These are phyloP conservation scores for Hyphantria cunea DNA, from an alignment of 1,140 invertebrate genomes.

Conservation along the genomic window DNA sequence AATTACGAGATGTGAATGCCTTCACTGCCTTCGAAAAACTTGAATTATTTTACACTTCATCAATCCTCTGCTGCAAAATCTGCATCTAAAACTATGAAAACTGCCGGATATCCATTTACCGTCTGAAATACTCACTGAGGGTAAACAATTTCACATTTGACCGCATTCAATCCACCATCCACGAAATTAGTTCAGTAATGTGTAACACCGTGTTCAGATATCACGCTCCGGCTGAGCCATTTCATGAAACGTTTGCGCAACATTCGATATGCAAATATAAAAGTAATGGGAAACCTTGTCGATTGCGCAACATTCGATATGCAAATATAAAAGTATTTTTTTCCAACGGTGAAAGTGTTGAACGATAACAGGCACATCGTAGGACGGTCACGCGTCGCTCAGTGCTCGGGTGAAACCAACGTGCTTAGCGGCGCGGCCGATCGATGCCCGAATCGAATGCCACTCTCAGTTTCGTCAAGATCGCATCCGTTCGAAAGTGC, in stretches of 20 bases:
- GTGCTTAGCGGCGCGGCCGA: slow-evolving; percentile 22
- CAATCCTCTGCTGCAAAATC: too few species aligned
- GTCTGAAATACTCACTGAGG: background rate
- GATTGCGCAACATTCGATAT: slow-evolving; percentile 37
- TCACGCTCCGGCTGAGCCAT: slow-evolving; percentile 32
- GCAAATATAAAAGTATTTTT: slow-evolving; percentile 40
- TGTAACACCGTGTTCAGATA: slow-evolving; percentile 10
- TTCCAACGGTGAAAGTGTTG: slow-evolving; percentile 53
- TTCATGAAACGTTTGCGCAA: slow-evolving; percentile 42
- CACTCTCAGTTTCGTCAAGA: slow-evolving; percentile 60
- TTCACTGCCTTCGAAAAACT: too few species aligned
- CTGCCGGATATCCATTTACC: background rate
- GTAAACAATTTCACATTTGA: slow-evolving; percentile 33
- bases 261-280: slow-evolving; percentile 29
- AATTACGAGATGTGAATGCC: too few species aligned
- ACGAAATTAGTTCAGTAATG: background rate
- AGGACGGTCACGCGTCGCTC: background rate
- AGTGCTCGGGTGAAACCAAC: slow-evolving; percentile 41
- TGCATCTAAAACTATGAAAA: too few species aligned
- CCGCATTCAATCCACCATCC: slow-evolving; percentile 17
- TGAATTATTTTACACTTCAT: too few species aligned
- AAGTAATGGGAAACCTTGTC: slow-evolving; percentile 35
- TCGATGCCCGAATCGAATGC: slow-evolving; percentile 32
- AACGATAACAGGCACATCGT: slow-evolving; percentile 3
- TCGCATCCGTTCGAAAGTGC: slow-evolving; percentile 43